These are phyloP conservation scores for Enteromius thamalakanensis DNA, from an alignment of 2,797 vertebrate species.

Conservation along the genomic window DNA sequence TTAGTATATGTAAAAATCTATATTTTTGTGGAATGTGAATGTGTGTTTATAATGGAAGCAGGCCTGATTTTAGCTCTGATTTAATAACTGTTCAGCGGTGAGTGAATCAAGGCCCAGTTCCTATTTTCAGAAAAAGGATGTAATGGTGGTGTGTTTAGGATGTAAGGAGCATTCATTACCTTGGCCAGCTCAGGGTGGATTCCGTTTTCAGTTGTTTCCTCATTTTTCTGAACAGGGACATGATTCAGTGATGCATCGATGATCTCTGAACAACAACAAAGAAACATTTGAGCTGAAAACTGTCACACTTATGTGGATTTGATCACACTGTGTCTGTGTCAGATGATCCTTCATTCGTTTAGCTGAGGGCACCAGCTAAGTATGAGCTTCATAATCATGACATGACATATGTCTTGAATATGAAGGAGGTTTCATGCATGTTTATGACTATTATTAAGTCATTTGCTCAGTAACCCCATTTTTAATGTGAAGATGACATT, in stretches of 20 bases:
- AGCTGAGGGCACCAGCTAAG: neutral
- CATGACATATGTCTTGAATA: too few relatives aligned
- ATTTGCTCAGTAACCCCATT: too few relatives aligned
- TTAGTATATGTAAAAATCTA: neutral
- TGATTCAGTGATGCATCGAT: slow-evolving; percentile 79
- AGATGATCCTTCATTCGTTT: neutral
- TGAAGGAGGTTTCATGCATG: too few relatives aligned
- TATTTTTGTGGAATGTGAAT: neutral
- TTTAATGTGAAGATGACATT: too few relatives aligned
- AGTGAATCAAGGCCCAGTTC: neutral
- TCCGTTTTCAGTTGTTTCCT: slow-evolving; percentile 84
- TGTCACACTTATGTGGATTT: neutral
- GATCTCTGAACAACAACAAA: slow-evolving; percentile 74
- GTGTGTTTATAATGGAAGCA: neutral
- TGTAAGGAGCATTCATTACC: slow-evolving; percentile 70
- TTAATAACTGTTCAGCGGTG: neutral
- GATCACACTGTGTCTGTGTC: neutral
- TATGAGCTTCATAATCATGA: neutral
- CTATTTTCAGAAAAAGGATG: neutral
- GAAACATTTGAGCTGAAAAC: neutral
- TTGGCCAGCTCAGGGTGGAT: slow-evolving; percentile 92
- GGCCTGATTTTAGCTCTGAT: neutral
- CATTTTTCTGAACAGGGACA: slow-evolving; percentile 81
- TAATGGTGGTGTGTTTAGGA: neutral
- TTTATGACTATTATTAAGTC: too few relatives aligned